Percentiles rank a stretch among this genome's conserved stretches.
These are phyloP conservation scores for Episyrphus balteatus DNA, from an alignment of 1,140 invertebrate genomes.

Conservation along the genomic window DNA sequence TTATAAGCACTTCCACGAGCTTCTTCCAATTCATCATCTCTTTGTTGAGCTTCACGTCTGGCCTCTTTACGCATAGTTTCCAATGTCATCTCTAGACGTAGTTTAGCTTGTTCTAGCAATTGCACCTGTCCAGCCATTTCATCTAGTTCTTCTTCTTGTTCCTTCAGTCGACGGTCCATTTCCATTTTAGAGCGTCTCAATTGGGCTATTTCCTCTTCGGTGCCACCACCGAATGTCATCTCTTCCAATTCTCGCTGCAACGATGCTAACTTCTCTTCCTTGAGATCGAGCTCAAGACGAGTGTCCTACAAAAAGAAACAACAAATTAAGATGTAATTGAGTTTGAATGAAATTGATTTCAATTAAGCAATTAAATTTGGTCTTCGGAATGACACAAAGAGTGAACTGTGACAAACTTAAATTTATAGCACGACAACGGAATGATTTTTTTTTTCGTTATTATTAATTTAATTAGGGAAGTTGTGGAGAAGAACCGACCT, in stretches of 20 bases:
- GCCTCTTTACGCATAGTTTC: slow-evolving; percentile 85
- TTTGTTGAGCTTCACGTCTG: slow-evolving; percentile 71
- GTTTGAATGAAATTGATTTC: too few relatives aligned
- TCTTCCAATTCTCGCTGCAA: slow-evolving; percentile 77
- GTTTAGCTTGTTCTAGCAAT: slow-evolving; percentile 76
- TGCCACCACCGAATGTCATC: slow-evolving; percentile 64
- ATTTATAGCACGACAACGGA: too few relatives aligned
- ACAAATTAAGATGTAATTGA: too few relatives aligned
- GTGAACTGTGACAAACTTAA: too few relatives aligned
- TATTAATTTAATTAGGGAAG: too few relatives aligned
- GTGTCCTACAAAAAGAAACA: slow-evolving; percentile 50
- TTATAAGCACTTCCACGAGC: slow-evolving; percentile 76
- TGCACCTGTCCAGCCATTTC: slow-evolving; percentile 83
- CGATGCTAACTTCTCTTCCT: slow-evolving; percentile 67
- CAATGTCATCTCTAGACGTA: slow-evolving; percentile 82
- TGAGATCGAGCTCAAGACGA: slow-evolving; percentile 74
- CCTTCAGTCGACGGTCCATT: slow-evolving; percentile 72
- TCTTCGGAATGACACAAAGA: too few relatives aligned
- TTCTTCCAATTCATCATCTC: slow-evolving; percentile 89
- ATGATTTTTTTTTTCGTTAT: too few relatives aligned
- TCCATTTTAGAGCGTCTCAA: slow-evolving; percentile 77
- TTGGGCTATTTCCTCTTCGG: slow-evolving; percentile 73
- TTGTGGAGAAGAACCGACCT: too few relatives aligned
- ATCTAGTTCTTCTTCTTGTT: slow-evolving; percentile 92
- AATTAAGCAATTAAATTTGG: too few relatives aligned